Conservation (phyloP, 2,113 vertebrate genomes). For the Oostethus manadensis region DNA sequence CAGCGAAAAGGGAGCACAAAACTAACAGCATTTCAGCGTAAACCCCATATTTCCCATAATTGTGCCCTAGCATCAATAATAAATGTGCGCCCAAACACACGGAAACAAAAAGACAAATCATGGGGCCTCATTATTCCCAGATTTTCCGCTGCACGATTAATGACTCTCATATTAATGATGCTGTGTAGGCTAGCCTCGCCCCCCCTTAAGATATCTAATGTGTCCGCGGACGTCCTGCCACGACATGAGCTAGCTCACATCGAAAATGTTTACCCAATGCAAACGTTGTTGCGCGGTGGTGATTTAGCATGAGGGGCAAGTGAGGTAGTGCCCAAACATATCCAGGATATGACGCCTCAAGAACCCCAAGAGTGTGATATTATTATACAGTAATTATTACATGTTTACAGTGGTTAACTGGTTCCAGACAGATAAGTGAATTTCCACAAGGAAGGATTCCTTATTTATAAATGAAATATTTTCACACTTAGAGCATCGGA, state of each 20-base stretch:
- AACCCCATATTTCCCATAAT: slow-evolving; percentile 19
- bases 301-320: no score
- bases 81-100: slow-evolving; percentile 27
- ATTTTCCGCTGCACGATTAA: slow-evolving; percentile 43
- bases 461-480: no score
- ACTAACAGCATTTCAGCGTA: slow-evolving; percentile 3
- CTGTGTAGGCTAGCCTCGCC: slow-evolving; percentile 33
- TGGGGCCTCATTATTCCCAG: slow-evolving; percentile 52
- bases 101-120: slow-evolving; percentile 40
- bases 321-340: not conserved
- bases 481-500: no score
- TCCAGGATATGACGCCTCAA: not conserved
- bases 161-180: slow-evolving; percentile 59
- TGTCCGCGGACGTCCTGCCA: slow-evolving; percentile 13
- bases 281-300: not conserved
- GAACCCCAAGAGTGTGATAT: not conserved
- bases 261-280: slow-evolving; percentile 7
- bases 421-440: no score
- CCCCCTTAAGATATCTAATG: slow-evolving; percentile 44
- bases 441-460: no score
- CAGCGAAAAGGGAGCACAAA: slow-evolving; percentile 2
- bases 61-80: slow-evolving; percentile 42
- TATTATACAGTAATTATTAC: not conserved
- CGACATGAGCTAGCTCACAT: slow-evolving; percentile 30
- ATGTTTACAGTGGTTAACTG: no score